Base-by-base conservation (phyloP, 2,113 vertebrate species). In the Thunnus maccoyii region DNA sequence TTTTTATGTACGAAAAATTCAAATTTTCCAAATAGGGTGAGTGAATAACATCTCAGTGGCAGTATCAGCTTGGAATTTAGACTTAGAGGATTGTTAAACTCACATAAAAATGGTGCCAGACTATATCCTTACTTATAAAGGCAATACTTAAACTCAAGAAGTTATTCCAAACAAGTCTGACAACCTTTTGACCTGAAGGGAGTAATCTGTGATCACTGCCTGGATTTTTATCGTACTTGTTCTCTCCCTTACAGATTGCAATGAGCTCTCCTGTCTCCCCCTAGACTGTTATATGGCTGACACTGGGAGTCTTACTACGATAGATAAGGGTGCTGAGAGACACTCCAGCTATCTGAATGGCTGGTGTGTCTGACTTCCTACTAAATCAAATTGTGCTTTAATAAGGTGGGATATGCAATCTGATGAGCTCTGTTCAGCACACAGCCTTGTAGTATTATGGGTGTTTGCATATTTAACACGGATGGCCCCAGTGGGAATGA, bases 201-300 rank as follows among this genome's bases (percentile, higher is more conserved):
- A 74, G 54, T 36, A 14, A 27, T 52, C n/a, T 54, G 3, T 2
- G 4, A 52, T 27, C 3, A 0, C 66, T 67, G 12, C 32, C 47
- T 54, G 50, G 72, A 57, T 30, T 77, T 87, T 69, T 73, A 25
- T 32, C 50, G 63, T 56, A 79, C 50, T 50, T 65, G 14, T 10
- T 51, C 41, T 48, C 18, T 77, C 18, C 60, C 17, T 57, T 20
- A 16, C 16, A 30, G 12, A 48, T 41, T 72, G 74, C 56, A 18
- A 1, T 27, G 27, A 75, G 56, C 55, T 57, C 57, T 27, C 32
- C 36, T 17, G 72, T 69, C 71, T 77, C 17, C 55, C 58, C 52
- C 73, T 27, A 80, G 14, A 30, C 25, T 17, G 22, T 56, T 57
- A 64, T 32, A 71, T 32, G 25, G 30, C 72, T 61, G n/a, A 44